phyloP scores from a whole-genome alignment of 2,113 vertebrate species.

The Mesocricetus auratus region DNA sequence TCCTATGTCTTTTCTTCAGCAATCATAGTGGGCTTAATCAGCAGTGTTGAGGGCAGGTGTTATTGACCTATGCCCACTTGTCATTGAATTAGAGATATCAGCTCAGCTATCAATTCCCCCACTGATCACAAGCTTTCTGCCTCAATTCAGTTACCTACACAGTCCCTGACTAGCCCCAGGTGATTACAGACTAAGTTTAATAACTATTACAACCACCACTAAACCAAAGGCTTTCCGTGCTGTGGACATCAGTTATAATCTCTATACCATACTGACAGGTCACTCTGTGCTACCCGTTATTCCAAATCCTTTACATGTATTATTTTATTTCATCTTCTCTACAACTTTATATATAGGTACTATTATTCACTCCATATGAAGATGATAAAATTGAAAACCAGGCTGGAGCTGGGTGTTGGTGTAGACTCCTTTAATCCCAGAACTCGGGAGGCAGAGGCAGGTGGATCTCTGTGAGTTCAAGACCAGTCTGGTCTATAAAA shows the following conservation, averaged over 20 bases:
- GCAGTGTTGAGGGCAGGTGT: not conserved
- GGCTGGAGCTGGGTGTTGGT: too few species aligned
- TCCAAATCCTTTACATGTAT: not conserved
- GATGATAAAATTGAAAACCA: not conserved
- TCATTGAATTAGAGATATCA: not conserved
- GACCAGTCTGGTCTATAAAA: too few species aligned
- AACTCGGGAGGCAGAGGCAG: too few species aligned
- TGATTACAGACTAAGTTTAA: not conserved
- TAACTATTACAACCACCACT: not conserved
- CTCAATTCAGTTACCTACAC: not conserved
- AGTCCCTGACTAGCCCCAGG: not conserved
- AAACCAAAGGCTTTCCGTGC: not conserved
- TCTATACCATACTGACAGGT: not conserved
- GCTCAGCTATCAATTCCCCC: not conserved
- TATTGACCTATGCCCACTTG: not conserved
- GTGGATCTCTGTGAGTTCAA: too few species aligned
- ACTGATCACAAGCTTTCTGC: not conserved
- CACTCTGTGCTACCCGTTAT: not conserved
- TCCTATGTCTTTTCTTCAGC: not conserved
- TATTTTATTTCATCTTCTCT: not conserved
- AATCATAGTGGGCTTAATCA: not conserved
- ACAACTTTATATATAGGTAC: not conserved
- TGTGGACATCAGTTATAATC: not conserved
- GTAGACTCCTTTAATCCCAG: too few species aligned
- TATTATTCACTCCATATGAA: not conserved